These are phyloP conservation scores for Agapornis canus DNA, from an alignment of 2,797 vertebrate species.

Conservation along the genomic window DNA sequence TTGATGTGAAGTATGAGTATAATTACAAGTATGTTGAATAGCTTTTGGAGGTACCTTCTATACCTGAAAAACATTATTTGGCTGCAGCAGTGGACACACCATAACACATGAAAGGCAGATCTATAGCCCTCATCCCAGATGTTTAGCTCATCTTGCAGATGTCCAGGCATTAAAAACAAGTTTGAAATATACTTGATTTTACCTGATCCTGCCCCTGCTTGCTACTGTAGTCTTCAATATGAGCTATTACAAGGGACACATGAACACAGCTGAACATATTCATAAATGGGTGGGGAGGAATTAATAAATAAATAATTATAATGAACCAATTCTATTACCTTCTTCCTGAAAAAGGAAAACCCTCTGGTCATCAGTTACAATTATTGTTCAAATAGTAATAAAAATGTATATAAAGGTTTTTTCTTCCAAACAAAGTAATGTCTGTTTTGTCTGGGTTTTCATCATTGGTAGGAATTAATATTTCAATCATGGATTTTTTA, in stretches of 20 bases:
- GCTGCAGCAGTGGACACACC: neutral
- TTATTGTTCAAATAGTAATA: neutral
- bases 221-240: neutral
- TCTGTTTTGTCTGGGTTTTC: neutral
- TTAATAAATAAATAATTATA: neutral
- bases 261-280: neutral
- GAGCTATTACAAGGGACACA: neutral
- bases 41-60: neutral
- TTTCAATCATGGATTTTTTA: conserved; percentile 30
- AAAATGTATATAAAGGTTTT: neutral
- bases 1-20: neutral
- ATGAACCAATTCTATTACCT: neutral
- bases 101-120: neutral
- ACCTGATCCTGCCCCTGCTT: neutral
- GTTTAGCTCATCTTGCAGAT: neutral
- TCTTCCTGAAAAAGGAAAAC: neutral
- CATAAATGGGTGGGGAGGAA: neutral
- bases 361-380: neutral
- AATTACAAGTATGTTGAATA: neutral
- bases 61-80: neutral
- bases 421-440: neutral
- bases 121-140: neutral
- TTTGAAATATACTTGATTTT: neutral
- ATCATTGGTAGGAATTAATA: conserved; percentile 9
- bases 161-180: neutral